Conservation (phyloP, 2,797 vertebrate genomes). For the Sphenodon punctatus region DNA sequence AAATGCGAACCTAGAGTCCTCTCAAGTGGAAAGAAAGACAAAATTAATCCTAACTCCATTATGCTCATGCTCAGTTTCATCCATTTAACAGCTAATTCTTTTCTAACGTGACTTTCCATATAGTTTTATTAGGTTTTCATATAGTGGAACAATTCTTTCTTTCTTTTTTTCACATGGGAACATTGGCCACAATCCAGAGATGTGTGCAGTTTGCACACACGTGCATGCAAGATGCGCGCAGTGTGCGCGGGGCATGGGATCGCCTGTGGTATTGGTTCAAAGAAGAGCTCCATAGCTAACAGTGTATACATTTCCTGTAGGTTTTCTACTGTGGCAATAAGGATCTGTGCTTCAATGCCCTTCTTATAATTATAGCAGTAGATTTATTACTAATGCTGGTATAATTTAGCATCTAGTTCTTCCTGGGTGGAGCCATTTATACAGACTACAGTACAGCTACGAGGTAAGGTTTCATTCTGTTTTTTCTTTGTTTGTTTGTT, state of each 20-base stretch:
- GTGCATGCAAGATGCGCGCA: no score
- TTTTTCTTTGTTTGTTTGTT: neutral
- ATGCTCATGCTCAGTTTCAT: slow-evolving; percentile 13
- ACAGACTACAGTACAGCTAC: accelerated
- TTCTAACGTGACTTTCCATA: neutral
- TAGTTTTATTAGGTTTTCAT: neutral
- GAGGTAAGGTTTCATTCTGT: neutral
- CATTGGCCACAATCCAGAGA: no score
- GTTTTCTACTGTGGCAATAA: neutral
- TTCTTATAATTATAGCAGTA: neutral
- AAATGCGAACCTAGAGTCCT: neutral
- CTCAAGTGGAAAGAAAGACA: neutral
- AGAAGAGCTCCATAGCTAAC: neutral
- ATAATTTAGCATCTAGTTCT: slow-evolving; percentile 15
- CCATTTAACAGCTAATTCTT: neutral
- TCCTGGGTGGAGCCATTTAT: neutral
- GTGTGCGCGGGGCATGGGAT: no score
- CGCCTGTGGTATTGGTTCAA: slow-evolving; percentile 15
- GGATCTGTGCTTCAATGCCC: neutral
- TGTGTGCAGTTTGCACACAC: no score
- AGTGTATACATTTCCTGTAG: neutral
- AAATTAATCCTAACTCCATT: slow-evolving; percentile 10
- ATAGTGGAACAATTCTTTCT: neutral
- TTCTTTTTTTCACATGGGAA: slow-evolving; percentile 24
- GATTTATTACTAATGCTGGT: neutral